These are phyloP conservation scores for Idaea straminata DNA, from an alignment of 2,888 invertebrate species.

Conservation along the genomic window DNA sequence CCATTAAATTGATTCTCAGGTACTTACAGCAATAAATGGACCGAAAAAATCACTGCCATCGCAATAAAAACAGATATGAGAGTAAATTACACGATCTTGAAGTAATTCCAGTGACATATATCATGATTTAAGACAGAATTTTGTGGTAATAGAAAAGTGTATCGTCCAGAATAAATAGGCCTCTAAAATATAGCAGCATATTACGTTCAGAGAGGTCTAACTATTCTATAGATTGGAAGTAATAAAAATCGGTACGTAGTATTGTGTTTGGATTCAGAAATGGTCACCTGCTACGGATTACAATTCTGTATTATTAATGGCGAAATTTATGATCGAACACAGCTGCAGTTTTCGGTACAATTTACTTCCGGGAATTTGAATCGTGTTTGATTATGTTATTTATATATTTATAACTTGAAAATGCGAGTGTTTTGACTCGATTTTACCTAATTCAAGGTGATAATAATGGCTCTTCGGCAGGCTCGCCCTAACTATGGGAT, in stretches of 20 bases:
- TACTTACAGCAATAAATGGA: background rate
- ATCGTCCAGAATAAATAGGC: constrained; percentile 11
- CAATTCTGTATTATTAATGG: background rate
- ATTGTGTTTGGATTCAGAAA: background rate
- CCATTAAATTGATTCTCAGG: background rate
- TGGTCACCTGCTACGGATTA: constrained; percentile 1
- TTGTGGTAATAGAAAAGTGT: constrained; percentile 21
- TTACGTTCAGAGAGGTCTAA: background rate
- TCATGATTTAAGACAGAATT: constrained; percentile 25
- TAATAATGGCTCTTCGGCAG: too few relatives aligned
- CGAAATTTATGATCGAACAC: background rate
- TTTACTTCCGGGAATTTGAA: constrained; percentile 1
- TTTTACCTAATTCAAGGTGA: too few relatives aligned
- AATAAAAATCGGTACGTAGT: background rate
- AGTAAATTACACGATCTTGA: background rate
- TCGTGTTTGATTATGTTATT: background rate
- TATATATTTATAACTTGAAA: background rate
- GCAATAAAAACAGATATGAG: background rate
- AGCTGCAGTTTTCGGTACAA: background rate
- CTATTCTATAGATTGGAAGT: background rate
- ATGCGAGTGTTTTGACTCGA: background rate
- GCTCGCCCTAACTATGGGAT: too few relatives aligned
- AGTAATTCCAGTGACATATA: constrained; percentile 18
- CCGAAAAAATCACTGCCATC: background rate
- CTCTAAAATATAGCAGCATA: background rate